These are phyloP conservation scores for Subanguina moxae DNA, from an alignment of 1,140 invertebrate genomes.

Conservation along the genomic window DNA sequence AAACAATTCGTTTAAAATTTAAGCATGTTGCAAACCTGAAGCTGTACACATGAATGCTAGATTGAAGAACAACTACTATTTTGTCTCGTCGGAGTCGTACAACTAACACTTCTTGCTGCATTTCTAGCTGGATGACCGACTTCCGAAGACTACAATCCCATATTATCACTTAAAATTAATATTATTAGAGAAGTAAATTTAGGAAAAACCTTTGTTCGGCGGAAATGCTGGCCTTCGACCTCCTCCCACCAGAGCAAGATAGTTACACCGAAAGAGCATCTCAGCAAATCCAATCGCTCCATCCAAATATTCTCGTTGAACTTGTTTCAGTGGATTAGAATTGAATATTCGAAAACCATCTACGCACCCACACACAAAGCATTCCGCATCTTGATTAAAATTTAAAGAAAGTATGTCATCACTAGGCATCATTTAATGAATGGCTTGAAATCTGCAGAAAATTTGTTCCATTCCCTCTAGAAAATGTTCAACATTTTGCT, in stretches of 20 bases:
- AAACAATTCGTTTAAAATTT: too few species aligned
- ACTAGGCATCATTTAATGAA: neutral
- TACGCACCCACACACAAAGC: slow-evolving; percentile 87
- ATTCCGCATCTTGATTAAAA: slow-evolving; percentile 65
- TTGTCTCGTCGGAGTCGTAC: slow-evolving; percentile 76
- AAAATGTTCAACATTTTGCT: too few species aligned
- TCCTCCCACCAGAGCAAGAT: slow-evolving; percentile 88
- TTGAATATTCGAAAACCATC: slow-evolving; percentile 94
- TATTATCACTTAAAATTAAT: slow-evolving; percentile 72
- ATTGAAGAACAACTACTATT: slow-evolving; percentile 90
- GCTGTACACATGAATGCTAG: slow-evolving; percentile 86
- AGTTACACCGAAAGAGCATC: slow-evolving; percentile 96
- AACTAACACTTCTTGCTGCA: slow-evolving; percentile 69
- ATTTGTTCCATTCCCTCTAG: too few species aligned
- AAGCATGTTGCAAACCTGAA: too few species aligned
- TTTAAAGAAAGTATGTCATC: slow-evolving; percentile 13
- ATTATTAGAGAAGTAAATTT: neutral
- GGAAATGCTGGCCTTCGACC: slow-evolving; percentile 85
- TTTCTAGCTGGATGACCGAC: slow-evolving; percentile 85
- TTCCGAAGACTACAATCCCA: slow-evolving; percentile 95
- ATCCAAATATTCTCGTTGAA: slow-evolving; percentile 53
- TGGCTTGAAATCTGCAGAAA: too few species aligned
- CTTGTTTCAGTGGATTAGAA: slow-evolving; percentile 87
- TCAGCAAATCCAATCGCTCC: slow-evolving; percentile 88
- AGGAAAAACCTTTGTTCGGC: slow-evolving; percentile 73